Percentiles rank a stretch among this genome's conserved stretches.
Conservation (phyloP, 2,888 invertebrate genomes). For the Tetramorium bicarinatum region DNA sequence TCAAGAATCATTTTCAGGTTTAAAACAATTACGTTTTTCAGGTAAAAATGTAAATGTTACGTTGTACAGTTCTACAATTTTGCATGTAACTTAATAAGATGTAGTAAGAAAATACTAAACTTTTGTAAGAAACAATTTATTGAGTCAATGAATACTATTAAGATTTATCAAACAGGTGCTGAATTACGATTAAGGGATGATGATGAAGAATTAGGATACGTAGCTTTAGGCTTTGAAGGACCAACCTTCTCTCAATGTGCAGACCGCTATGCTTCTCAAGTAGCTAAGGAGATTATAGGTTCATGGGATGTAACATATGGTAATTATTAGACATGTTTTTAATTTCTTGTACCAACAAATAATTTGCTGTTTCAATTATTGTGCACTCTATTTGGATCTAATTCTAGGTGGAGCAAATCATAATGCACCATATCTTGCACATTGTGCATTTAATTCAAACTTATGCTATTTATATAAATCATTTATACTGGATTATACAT, state of each 20-base stretch:
- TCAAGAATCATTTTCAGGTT: not conserved
- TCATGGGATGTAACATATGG: conserved; percentile 85
- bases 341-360: not conserved
- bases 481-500: conserved; percentile 86
- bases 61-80: no score
- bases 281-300: conserved; percentile 85
- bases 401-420: conserved; percentile 78
- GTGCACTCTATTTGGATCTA: not conserved
- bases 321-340: conserved; percentile 19
- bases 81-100: no score
- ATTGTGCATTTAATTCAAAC: conserved; percentile 73
- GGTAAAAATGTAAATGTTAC: conserved; percentile 50
- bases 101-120: no score
- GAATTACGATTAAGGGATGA: conserved; percentile 84
- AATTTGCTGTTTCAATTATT: no score
- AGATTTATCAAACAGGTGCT: conserved; percentile 71
- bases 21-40: conserved; percentile 61
- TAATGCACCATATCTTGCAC: conserved; percentile 82
- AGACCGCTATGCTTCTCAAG: conserved; percentile 84
- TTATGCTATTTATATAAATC: conserved; percentile 86
- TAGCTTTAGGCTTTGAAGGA: conserved; percentile 87
- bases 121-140: no score
- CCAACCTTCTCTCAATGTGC: conserved; percentile 83
- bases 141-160: not conserved
- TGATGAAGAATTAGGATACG: conserved; percentile 86